These are phyloP conservation scores for Panagrolaimus sp. DNA, from an alignment of 1,140 invertebrate species.

Conservation along the genomic window DNA sequence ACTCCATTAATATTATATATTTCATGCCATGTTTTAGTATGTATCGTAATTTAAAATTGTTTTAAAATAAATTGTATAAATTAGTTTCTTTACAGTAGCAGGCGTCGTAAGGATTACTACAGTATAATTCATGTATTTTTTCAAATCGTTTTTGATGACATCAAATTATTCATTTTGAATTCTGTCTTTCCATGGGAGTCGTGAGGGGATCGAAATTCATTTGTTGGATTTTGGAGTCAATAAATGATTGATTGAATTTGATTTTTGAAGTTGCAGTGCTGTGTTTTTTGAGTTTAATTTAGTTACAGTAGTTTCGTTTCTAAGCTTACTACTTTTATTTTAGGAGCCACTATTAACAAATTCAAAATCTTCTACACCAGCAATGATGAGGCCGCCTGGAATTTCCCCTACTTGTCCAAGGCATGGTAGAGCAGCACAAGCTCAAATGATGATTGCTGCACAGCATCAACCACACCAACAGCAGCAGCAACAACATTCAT, in stretches of 20 bases:
- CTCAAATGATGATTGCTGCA: slow-evolving; percentile 41
- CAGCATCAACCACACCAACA: no score
- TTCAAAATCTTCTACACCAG: slow-evolving; percentile 48
- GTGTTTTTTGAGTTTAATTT: neutral
- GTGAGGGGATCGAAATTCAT: slow-evolving; percentile 87
- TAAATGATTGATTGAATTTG: neutral
- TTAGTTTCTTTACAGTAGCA: no score
- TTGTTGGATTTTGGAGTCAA: slow-evolving; percentile 83
- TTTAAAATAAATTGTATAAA: no score
- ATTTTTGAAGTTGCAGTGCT: neutral
- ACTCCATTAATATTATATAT: no score
- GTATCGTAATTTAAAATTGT: no score
- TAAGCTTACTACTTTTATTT: slow-evolving; percentile 18
- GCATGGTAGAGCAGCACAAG: slow-evolving; percentile 53
- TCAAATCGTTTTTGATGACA: no score
- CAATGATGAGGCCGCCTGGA: slow-evolving; percentile 39
- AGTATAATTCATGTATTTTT: no score
- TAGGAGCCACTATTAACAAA: slow-evolving; percentile 51
- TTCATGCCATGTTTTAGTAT: no score
- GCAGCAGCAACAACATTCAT: neutral
- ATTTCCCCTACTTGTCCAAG: slow-evolving; percentile 54
- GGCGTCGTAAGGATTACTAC: no score
- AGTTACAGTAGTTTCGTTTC: neutral
- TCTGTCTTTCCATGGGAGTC: no score
- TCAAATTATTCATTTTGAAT: no score